Percentiles rank a stretch among this genome's conserved stretches.
phyloP scores from a whole-genome alignment of 2,113 vertebrate genomes.

The Shinisaurus crocodilurus region DNA sequence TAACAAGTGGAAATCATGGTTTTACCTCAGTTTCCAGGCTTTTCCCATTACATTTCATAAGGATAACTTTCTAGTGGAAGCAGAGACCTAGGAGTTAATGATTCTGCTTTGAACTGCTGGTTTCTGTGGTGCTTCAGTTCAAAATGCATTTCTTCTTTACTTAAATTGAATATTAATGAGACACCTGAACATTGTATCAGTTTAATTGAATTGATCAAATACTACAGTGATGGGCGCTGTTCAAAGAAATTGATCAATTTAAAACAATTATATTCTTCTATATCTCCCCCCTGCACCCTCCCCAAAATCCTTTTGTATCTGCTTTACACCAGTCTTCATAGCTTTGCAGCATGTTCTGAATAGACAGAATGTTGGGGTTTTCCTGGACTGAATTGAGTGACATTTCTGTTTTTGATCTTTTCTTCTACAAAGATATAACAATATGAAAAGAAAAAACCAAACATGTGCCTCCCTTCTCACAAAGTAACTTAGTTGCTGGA shows the following conservation, averaged over 20 bases:
- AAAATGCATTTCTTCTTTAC: neutral
- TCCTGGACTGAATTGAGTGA: neutral
- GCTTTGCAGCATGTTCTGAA: neutral
- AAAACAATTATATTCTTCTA: neutral
- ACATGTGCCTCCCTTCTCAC: accelerated
- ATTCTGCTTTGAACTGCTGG: neutral
- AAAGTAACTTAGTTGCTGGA: conserved; percentile 36
- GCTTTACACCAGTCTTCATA: neutral
- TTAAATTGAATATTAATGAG: neutral
- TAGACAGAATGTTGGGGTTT: neutral
- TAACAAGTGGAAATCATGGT: conserved; percentile 27
- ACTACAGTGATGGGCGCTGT: neutral
- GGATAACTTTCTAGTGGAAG: neutral
- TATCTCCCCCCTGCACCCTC: neutral
- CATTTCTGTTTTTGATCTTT: neutral
- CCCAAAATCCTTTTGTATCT: neutral
- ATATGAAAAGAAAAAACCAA: neutral
- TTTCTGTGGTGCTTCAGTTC: neutral
- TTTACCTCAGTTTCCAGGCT: neutral
- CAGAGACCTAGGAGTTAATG: neutral
- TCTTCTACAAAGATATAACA: neutral
- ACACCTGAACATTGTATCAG: neutral
- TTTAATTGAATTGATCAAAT: neutral
- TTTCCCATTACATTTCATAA: neutral
- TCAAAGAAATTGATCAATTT: neutral